Evolutionary conservation across 2,888 invertebrate species (phyloP), one percentile per base, ranked within the genome.

Genomic region (Pollenia labialis): DNA sequence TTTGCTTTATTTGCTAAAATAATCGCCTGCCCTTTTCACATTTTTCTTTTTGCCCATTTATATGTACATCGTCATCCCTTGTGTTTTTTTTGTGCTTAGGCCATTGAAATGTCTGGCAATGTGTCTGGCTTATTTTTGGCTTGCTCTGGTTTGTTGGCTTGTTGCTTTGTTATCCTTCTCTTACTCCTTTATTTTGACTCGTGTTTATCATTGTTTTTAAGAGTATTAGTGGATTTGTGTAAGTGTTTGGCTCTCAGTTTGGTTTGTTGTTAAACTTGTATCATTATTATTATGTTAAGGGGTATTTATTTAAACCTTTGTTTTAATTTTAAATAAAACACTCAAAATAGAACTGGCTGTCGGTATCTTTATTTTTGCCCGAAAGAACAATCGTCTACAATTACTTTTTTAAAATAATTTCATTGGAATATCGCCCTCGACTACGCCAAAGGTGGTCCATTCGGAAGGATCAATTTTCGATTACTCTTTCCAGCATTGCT

Each of bases 51-150:
- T 68, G 69, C 52, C 11, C 14, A 18, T 52, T 52, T 68, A 60
- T 56, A 74, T 74, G n/a, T 32, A 32, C 32, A 32, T 32, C 52
- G 68, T 69, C 85, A 79, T 75, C 85, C 85, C 85, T 79, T 82
- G 74, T 48, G 58, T 60, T 58, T 54, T 18, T 64, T 64, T 42
- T 62, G 11, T n/a, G 46, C 11, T 48, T 54, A 72, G 79, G 74
- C 79, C 72, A 85, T 85, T 85, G 69, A 82, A 79, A 79, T 82
- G 82, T 85, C 85, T 85, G 85, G 85, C 74, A 74, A 82, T 85
- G 82, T 79, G 85, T 85, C 85, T 85, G 85, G 85, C 69, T 76
- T 11, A 11, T 66, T 81, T 81, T 56, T 81, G 58, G 46, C 54
- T n/a, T 69, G 52, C 12, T 62, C 64, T 66, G 62, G 62, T 72